Conservation (phyloP, 2,888 invertebrate genomes). For the Sphaerophoria taeniata region DNA sequence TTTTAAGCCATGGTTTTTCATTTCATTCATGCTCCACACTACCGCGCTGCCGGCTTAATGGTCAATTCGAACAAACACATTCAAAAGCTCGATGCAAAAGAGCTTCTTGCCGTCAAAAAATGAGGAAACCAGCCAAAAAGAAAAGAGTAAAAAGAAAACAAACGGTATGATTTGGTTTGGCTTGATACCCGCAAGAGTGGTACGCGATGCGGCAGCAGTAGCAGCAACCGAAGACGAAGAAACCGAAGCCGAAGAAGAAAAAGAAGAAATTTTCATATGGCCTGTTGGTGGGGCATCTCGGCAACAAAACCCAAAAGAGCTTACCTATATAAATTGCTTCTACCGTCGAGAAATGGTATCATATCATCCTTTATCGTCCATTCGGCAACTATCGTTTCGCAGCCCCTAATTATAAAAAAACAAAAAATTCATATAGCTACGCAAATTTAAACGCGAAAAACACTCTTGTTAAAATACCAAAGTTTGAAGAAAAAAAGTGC, state of each 20-base stretch:
- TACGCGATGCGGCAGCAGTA: slow-evolving; percentile 13
- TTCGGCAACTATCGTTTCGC: slow-evolving; percentile 81
- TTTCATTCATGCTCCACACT: slow-evolving; percentile 35
- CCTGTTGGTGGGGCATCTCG: slow-evolving; percentile 66
- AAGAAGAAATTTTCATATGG: slow-evolving; percentile 69
- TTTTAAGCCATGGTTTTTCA: slow-evolving; percentile 52
- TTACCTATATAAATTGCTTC: slow-evolving; percentile 83
- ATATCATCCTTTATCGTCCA: slow-evolving; percentile 83
- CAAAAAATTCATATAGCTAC: slow-evolving; percentile 37
- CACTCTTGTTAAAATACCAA: slow-evolving; percentile 46
- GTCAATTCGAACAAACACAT: too few species aligned
- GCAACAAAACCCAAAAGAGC: slow-evolving; percentile 78
- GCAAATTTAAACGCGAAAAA: slow-evolving; percentile 67
- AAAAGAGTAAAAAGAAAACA: too few species aligned
- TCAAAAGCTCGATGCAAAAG: too few species aligned
- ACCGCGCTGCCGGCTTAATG: too few species aligned
- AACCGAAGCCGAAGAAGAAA: background rate
- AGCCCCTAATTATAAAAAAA: slow-evolving; percentile 41
- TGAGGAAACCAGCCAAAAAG: too few species aligned
- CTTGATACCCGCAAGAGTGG: slow-evolving; percentile 61
- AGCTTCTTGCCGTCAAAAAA: too few species aligned
- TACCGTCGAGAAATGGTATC: slow-evolving; percentile 83
- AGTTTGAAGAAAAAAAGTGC: slow-evolving; percentile 64
- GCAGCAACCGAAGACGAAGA: too few species aligned
- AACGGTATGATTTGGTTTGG: slow-evolving; percentile 19